These are phyloP conservation scores for Orthonychiurus folsomi DNA, from an alignment of 2,888 invertebrate species.

Conservation along the genomic window DNA sequence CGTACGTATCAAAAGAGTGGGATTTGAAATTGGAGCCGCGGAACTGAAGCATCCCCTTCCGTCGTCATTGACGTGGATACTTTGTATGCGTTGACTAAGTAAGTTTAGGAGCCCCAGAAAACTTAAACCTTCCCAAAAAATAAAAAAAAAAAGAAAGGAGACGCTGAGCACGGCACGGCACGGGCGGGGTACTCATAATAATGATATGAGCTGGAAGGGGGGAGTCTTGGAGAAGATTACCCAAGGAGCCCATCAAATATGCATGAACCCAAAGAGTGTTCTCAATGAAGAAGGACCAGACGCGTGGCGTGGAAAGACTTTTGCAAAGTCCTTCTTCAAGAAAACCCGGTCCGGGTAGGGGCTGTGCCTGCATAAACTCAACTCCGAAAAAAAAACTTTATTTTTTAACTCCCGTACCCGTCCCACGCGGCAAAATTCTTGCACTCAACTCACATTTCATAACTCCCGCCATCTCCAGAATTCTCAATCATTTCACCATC, in stretches of 20 bases:
- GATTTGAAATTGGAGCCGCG: constrained; percentile 35
- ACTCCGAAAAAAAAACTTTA: constrained; percentile 8
- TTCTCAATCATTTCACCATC: constrained; percentile 30
- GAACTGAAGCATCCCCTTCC: constrained; percentile 27
- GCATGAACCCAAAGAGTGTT: constrained; percentile 37
- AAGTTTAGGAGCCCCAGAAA: too few species aligned
- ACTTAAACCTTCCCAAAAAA: neutral
- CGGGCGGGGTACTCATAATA: constrained; percentile 7
- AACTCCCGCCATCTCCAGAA: constrained; percentile 25
- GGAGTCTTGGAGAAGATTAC: constrained; percentile 38
- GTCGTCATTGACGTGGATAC: constrained; percentile 15
- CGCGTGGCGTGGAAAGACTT: too few species aligned
- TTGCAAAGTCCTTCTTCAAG: neutral
- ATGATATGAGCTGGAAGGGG: constrained; percentile 10
- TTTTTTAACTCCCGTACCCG: constrained; percentile 6
- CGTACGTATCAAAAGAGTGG: constrained; percentile 13
- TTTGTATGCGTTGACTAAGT: neutral
- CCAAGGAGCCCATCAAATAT: constrained; percentile 40
- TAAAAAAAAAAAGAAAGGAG: neutral
- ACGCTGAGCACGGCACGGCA: neutral
- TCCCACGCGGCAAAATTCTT: neutral
- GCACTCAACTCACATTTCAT: constrained; percentile 20
- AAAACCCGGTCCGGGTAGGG: neutral
- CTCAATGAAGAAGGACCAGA: constrained; percentile 30
- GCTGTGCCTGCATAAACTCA: neutral